Evolutionary conservation across 2,888 invertebrate genomes (phyloP).

Genomic region (Pomacea canaliculata): DNA sequence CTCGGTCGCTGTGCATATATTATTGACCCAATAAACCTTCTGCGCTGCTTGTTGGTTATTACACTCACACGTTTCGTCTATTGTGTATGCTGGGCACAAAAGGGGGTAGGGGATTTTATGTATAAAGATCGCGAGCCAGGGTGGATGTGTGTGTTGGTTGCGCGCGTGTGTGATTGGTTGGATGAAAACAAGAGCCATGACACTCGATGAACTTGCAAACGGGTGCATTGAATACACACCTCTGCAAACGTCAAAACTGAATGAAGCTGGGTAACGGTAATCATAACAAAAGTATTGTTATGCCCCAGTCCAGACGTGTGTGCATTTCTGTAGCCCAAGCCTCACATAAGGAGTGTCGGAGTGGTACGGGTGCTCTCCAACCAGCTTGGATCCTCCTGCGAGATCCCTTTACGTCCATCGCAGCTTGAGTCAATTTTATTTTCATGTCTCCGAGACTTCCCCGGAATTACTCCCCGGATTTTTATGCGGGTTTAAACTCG

Average conservation of each 20-base stretch:
- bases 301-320: neutral
- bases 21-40: too few species aligned
- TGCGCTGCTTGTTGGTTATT: too few species aligned
- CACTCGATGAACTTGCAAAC: too few species aligned
- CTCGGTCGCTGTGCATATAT: too few species aligned
- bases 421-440: slow-evolving; percentile 27
- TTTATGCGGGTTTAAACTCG: slow-evolving; percentile 14
- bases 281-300: too few species aligned
- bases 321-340: neutral
- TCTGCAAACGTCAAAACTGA: too few species aligned
- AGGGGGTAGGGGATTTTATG: too few species aligned
- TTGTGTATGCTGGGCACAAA: too few species aligned
- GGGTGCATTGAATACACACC: too few species aligned
- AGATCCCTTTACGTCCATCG: slow-evolving; percentile 5
- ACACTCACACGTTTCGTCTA: too few species aligned
- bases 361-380: neutral
- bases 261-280: too few species aligned
- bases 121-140: neutral
- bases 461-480: slow-evolving; percentile 10
- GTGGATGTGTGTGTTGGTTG: neutral
- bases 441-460: slow-evolving; percentile 14
- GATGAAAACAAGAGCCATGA: too few species aligned
- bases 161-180: neutral
- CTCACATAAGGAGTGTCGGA: neutral
- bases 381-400: neutral